phyloP scores from a whole-genome alignment of 1,140 invertebrate species.

The Panulirus ornatus region DNA sequence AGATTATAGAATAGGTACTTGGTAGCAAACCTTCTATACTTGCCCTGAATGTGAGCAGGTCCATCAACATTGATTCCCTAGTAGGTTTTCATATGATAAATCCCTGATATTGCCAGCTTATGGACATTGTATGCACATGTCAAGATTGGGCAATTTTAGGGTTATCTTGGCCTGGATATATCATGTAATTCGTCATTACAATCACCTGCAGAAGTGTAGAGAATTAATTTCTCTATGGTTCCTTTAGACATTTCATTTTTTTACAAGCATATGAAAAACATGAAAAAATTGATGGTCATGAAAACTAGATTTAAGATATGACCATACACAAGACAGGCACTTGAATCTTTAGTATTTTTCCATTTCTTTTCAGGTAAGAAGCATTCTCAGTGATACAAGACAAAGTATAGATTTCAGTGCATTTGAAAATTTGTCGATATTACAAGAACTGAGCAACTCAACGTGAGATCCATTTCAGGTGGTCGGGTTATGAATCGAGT shows the following conservation, averaged over 20 bases:
- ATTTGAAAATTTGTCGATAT: slow-evolving; percentile 64
- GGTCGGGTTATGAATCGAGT: too few relatives aligned
- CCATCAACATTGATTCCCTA: too few relatives aligned
- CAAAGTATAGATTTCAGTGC: slow-evolving; percentile 63
- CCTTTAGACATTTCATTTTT: not conserved
- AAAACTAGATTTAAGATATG: not conserved
- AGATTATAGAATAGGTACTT: too few relatives aligned
- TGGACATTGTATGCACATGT: not conserved
- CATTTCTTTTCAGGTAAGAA: slow-evolving; percentile 54
- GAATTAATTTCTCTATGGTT: not conserved
- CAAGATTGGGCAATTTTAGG: not conserved
- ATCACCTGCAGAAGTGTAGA: not conserved
- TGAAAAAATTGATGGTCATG: not conserved
- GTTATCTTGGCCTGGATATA: not conserved
- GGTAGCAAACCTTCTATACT: too few relatives aligned
- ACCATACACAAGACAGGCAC: not conserved
- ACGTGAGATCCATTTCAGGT: slow-evolving; percentile 1
- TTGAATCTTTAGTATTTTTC: not conserved
- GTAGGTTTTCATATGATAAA: too few relatives aligned
- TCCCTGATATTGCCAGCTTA: too few relatives aligned
- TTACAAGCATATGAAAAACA: not conserved
- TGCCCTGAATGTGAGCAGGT: too few relatives aligned
- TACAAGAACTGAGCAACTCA: slow-evolving; percentile 56
- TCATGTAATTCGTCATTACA: not conserved
- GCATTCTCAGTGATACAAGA: slow-evolving; percentile 63